phyloP scores from a whole-genome alignment of 1,140 invertebrate species.

The Oreohelix idahoensis region DNA sequence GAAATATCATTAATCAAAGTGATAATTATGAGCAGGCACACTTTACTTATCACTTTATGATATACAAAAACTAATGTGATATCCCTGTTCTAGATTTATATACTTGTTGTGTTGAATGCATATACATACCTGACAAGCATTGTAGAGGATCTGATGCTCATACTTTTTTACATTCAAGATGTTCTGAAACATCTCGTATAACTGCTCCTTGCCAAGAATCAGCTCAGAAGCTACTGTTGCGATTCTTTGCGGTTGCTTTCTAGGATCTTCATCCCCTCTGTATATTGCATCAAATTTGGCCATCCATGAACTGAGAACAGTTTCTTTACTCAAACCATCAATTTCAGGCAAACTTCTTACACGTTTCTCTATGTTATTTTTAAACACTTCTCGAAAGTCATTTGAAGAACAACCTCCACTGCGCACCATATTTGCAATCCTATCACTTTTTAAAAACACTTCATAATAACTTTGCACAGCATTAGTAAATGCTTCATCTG shows the following conservation, averaged over 20 bases:
- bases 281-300: slow-evolving; percentile 99
- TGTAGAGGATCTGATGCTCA: slow-evolving; percentile 99
- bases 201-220: slow-evolving; percentile 75
- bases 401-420: slow-evolving; percentile 97
- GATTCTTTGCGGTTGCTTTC: slow-evolving; percentile 71
- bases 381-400: slow-evolving; percentile 98
- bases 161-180: slow-evolving; percentile 99
- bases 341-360: slow-evolving; percentile 98
- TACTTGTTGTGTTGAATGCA: too few relatives aligned
- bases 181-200: slow-evolving; percentile 99
- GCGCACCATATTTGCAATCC: slow-evolving; percentile 94
- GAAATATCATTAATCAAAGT: too few relatives aligned
- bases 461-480: slow-evolving; percentile 98
- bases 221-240: slow-evolving; percentile 71
- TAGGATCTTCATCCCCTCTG: slow-evolving; percentile 81
- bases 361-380: slow-evolving; percentile 96
- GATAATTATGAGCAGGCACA: too few relatives aligned
- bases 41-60: too few relatives aligned
- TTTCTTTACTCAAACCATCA: slow-evolving; percentile 99
- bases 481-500: slow-evolving; percentile 99
- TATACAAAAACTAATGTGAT: too few relatives aligned
- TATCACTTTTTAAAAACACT: slow-evolving; percentile 96
- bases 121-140: slow-evolving; percentile 90
- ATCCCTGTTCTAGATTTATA: too few relatives aligned
- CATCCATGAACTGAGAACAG: slow-evolving; percentile 98